Conservation (phyloP, 2,888 invertebrate genomes). For the Ptychoptera albimana region DNA sequence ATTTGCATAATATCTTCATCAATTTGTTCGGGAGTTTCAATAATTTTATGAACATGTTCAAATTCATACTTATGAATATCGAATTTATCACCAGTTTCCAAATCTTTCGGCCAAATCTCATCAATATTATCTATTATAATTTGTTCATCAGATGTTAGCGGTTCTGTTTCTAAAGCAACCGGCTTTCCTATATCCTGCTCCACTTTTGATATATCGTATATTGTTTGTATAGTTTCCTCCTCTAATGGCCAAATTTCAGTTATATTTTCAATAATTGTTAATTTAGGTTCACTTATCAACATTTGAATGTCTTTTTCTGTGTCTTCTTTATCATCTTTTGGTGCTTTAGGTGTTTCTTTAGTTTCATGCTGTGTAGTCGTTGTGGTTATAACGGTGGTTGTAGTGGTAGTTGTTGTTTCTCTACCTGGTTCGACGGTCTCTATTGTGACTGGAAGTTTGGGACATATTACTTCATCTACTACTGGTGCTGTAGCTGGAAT, state of each 20-base stretch:
- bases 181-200: no score
- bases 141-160: conserved; percentile 7
- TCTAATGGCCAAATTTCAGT: background rate
- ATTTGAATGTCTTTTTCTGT: background rate
- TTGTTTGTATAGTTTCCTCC: conserved; percentile 5
- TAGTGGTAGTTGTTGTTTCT: conserved; percentile 9
- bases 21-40: background rate
- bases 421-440: background rate
- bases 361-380: background rate
- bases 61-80: background rate
- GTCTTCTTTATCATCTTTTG: no score
- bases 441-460: conserved; percentile 3
- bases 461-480: conserved; percentile 7
- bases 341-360: background rate
- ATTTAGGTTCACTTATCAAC: no score
- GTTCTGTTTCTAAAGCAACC: background rate
- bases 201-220: conserved; percentile 1
- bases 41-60: background rate
- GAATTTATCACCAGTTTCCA: background rate
- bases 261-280: no score
- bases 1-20: background rate
- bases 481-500: conserved; percentile 22
- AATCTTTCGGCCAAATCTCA: conserved; percentile 25
- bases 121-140: conserved; percentile 20
- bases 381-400: conserved; percentile 11